A percentile compares a stretch with the other conserved stretches of the same genome.
Conservation (phyloP, 1,140 invertebrate genomes). For the Drosophila nasuta region DNA sequence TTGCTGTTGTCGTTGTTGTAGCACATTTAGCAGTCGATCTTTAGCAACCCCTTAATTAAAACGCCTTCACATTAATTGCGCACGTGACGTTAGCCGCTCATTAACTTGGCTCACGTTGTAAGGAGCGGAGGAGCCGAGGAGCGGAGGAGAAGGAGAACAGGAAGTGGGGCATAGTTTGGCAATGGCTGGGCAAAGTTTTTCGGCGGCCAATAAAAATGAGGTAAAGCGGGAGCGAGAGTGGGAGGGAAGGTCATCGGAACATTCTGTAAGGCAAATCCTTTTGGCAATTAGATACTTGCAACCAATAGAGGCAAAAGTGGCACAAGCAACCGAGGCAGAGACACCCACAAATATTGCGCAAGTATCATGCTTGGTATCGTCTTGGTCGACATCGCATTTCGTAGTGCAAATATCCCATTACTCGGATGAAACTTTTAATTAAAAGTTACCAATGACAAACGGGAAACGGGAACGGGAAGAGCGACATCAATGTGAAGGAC, state of each 20-base stretch:
- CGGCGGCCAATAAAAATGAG: conserved; percentile 45
- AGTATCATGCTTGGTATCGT: conserved; percentile 60
- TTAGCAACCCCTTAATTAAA: conserved; percentile 46
- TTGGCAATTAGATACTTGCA: conserved; percentile 80
- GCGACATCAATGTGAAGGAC: not conserved
- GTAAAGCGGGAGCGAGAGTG: not conserved
- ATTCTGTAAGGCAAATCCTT: conserved; percentile 78
- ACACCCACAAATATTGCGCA: conserved; percentile 72
- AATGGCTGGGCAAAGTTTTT: conserved; percentile 61
- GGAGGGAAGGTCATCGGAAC: conserved; percentile 50
- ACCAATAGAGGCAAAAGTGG: conserved; percentile 43
- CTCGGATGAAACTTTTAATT: conserved; percentile 83
- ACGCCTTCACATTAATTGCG: conserved; percentile 49
- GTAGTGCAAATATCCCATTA: conserved; percentile 83
- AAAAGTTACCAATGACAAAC: conserved; percentile 81
- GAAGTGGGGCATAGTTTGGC: conserved; percentile 58
- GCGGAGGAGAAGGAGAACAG: no score
- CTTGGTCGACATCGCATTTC: conserved; percentile 66
- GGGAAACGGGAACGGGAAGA: conserved; percentile 32
- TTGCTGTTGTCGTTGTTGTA: no score
- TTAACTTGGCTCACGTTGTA: conserved; percentile 44
- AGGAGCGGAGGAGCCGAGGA: not conserved
- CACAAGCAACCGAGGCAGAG: conserved; percentile 19
- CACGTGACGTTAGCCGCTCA: conserved; percentile 51
- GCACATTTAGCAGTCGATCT: conserved; percentile 13